Percentiles rank a stretch among this genome's conserved stretches.
phyloP scores from a whole-genome alignment of 2,797 vertebrate genomes.

The Enteromius unitaeniatus region DNA sequence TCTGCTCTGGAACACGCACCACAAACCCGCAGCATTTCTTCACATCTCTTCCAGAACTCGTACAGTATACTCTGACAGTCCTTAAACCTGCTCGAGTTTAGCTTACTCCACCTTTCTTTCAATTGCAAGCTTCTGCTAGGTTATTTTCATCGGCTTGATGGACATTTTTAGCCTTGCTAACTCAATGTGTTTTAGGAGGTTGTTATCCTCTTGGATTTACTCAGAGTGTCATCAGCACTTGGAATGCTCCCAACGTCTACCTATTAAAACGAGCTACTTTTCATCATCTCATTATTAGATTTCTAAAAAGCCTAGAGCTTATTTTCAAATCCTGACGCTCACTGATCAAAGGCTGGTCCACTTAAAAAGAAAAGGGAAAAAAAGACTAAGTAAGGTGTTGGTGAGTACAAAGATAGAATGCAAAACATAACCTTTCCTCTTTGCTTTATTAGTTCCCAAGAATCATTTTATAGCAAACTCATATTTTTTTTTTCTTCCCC shows the following conservation, averaged over 20 bases:
- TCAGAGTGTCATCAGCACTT: constrained; percentile 55
- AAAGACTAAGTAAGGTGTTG: constrained; percentile 42
- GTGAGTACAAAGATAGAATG: constrained; percentile 44
- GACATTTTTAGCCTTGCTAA: constrained; percentile 41
- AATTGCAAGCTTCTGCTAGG: background rate
- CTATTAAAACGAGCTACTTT: constrained; percentile 54
- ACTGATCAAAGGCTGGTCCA: constrained; percentile 58
- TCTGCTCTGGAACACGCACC: constrained; percentile 20
- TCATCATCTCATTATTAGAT: constrained; percentile 59
- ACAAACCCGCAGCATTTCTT: constrained; percentile 28
- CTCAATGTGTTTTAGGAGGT: constrained; percentile 26
- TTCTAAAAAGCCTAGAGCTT: constrained; percentile 55
- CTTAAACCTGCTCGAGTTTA: constrained; percentile 22
- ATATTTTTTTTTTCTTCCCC: background rate
- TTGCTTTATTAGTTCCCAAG: constrained; percentile 41
- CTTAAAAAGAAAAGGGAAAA: constrained; percentile 36
- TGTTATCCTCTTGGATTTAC: constrained; percentile 41
- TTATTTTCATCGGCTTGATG: constrained; percentile 28
- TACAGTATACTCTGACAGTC: background rate
- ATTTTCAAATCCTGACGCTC: constrained; percentile 54
- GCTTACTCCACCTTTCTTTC: constrained; percentile 26
- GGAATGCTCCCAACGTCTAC: constrained; percentile 49
- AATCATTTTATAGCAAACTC: constrained; percentile 33
- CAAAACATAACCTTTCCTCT: constrained; percentile 52
- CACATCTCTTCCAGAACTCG: constrained; percentile 21